phyloP scores from a whole-genome alignment of 2,888 invertebrate species.

The Zaprionus bogoriensis region DNA sequence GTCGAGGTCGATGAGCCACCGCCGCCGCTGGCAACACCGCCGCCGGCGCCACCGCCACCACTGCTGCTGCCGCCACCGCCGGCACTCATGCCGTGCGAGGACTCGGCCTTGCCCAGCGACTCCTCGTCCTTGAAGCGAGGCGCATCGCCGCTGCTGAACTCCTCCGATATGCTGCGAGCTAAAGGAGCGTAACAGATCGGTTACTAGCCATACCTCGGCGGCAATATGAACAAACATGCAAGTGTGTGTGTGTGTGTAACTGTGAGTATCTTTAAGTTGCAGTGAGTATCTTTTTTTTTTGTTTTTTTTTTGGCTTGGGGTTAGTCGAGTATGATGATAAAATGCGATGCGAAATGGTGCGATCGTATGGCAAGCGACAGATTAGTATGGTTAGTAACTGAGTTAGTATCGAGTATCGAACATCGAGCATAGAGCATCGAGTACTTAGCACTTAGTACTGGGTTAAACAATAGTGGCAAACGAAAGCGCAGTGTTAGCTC shows the following conservation, averaged over 20 bases:
- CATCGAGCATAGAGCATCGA: not conserved
- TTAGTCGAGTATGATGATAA: constrained; percentile 4
- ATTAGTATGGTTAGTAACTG: constrained; percentile 50
- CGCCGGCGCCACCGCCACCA: constrained; percentile 58
- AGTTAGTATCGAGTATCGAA: not conserved
- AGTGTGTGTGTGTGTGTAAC: not conserved
- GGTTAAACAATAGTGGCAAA: constrained; percentile 21
- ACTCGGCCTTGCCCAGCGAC: constrained; percentile 80
- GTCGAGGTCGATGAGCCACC: constrained; percentile 75
- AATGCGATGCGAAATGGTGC: constrained; percentile 66
- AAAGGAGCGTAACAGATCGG: constrained; percentile 58
- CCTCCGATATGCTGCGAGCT: constrained; percentile 98
- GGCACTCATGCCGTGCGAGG: constrained; percentile 72
- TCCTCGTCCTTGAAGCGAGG: constrained; percentile 86
- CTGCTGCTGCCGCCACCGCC: constrained; percentile 70
- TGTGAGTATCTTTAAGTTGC: constrained; percentile 3
- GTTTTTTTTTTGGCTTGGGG: constrained; percentile 17
- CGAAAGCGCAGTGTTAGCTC: constrained; percentile 57
- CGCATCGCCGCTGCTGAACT: constrained; percentile 95
- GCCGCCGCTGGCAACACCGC: constrained; percentile 63
- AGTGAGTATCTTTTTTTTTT: constrained; percentile 8
- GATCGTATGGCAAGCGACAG: constrained; percentile 36
- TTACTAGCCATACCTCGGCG: constrained; percentile 15
- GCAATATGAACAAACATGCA: constrained; percentile 32
- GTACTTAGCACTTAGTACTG: constrained; percentile 31